Conservation (phyloP, 1,140 invertebrate genomes). For the Conus betulinus region DNA sequence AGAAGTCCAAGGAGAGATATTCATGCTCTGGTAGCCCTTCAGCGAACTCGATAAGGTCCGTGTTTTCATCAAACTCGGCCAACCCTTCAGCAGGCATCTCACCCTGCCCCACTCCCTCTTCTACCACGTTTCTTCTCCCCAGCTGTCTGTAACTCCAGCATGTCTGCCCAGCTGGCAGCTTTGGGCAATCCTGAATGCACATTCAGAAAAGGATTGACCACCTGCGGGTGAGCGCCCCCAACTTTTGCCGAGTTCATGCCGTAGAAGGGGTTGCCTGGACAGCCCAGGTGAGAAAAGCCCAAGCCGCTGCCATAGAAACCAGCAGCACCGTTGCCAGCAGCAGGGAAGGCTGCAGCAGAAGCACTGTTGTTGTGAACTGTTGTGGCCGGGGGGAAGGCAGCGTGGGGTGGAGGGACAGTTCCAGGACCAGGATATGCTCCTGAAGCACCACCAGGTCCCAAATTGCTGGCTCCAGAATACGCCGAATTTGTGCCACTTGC, state of each 20-base stretch:
- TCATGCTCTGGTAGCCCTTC: slow-evolving; percentile 58
- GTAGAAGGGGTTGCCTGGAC: slow-evolving; percentile 19
- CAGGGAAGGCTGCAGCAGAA: slow-evolving; percentile 18
- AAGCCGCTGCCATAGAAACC: background rate
- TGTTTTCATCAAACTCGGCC: slow-evolving; percentile 34
- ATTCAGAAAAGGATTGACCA: background rate
- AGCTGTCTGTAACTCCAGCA: slow-evolving; percentile 19
- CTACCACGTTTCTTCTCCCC: background rate
- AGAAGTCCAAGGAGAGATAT: slow-evolving; percentile 67
- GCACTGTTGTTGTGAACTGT: background rate
- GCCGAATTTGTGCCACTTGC: slow-evolving; percentile 15
- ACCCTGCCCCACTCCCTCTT: slow-evolving; percentile 40
- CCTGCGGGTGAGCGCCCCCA: background rate
- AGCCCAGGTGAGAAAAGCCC: slow-evolving; percentile 6
- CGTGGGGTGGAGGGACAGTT: background rate
- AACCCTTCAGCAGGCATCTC: slow-evolving; percentile 36
- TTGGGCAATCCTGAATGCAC: slow-evolving; percentile 24
- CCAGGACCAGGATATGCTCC: background rate
- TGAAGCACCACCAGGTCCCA: background rate
- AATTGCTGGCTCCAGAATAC: background rate
- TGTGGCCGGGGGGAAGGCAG: background rate
- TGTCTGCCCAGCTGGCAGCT: slow-evolving; percentile 38
- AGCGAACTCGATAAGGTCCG: slow-evolving; percentile 30
- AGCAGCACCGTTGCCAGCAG: slow-evolving; percentile 8
- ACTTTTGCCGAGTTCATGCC: background rate